A percentile compares a stretch with the other conserved stretches of the same genome.
phyloP scores from a whole-genome alignment of 2,113 vertebrate species.

The Illadopsis cleaveri region DNA sequence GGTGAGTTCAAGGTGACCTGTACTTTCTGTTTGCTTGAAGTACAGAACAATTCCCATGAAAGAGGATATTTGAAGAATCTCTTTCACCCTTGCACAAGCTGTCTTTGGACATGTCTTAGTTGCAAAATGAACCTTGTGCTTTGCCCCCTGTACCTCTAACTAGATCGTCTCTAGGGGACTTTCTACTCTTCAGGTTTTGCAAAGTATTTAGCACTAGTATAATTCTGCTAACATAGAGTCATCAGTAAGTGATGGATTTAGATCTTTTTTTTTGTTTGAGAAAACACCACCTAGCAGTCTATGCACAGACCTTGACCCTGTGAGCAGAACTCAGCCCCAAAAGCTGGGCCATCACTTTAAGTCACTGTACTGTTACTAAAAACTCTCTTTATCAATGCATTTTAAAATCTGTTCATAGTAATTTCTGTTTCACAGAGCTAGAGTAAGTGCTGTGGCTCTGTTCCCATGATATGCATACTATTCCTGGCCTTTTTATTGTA shows the following conservation, averaged over 20 bases:
- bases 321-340: neutral
- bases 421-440: neutral
- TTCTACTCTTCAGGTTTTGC: neutral
- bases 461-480: neutral
- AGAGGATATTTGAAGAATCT: neutral
- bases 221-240: neutral
- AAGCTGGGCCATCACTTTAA: neutral
- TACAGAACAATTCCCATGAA: neutral
- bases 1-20: neutral
- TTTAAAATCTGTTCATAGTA: neutral
- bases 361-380: neutral
- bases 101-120: neutral
- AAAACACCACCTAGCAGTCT: neutral
- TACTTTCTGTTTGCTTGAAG: neutral
- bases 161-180: neutral
- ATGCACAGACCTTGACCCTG: neutral
- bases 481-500: neutral
- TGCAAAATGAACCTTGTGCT: neutral
- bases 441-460: neutral
- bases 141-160: neutral
- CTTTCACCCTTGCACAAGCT: neutral
- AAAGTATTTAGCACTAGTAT: neutral
- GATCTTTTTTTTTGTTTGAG: neutral
- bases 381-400: neutral
- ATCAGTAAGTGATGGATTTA: neutral